Evolutionary conservation across 2,113 vertebrate genomes (phyloP).

Genomic region (Paedocypris sp.): DNA sequence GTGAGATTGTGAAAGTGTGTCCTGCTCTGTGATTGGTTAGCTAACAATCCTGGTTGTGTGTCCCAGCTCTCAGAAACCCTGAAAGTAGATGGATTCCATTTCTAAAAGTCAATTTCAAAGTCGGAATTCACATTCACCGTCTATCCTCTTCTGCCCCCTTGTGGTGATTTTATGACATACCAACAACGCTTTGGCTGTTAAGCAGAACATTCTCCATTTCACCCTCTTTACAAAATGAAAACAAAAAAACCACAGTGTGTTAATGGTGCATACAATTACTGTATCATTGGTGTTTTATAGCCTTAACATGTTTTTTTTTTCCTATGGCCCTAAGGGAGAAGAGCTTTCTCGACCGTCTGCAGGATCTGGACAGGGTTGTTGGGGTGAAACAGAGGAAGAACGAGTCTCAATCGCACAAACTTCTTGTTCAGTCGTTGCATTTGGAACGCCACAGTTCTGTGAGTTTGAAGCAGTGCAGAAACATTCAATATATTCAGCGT

Average conservation of each 20-base stretch:
- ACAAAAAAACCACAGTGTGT: background rate
- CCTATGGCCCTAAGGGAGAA: constrained; percentile 33
- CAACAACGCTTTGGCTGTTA: background rate
- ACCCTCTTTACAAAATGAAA: background rate
- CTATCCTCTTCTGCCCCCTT: constrained; percentile 16
- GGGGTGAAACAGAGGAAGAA: constrained; percentile 51
- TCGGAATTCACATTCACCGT: no score
- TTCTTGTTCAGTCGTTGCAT: constrained; percentile 51
- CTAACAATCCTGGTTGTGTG: no score
- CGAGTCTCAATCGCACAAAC: constrained; percentile 44
- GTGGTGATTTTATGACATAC: constrained; percentile 1
- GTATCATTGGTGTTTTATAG: background rate
- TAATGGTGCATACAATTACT: background rate
- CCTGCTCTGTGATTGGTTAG: no score
- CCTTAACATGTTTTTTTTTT: constrained; percentile 8
- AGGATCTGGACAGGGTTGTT: constrained; percentile 62
- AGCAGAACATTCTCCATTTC: background rate
- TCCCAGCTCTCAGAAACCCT: no score
- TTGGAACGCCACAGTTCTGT: constrained; percentile 42
- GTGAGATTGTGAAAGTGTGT: no score
- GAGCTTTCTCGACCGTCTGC: constrained; percentile 51
- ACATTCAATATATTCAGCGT: background rate
- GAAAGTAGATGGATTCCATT: no score
- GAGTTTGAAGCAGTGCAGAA: constrained; percentile 31
- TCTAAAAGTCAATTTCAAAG: no score